A percentile compares a stretch with the other conserved stretches of the same genome.
Conservation (phyloP, 1,140 invertebrate species). For the Metaphire vulgaris region DNA sequence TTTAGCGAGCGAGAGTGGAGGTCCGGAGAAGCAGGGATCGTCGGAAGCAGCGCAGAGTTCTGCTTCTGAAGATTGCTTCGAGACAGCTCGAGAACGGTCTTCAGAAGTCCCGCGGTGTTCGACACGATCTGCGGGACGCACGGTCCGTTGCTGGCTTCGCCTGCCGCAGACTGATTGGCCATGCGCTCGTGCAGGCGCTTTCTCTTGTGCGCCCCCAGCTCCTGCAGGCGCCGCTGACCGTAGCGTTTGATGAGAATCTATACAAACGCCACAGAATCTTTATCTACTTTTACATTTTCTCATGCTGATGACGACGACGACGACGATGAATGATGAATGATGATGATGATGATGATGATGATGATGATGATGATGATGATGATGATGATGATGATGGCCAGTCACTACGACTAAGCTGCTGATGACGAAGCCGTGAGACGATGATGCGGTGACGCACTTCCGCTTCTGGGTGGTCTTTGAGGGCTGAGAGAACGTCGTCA, state of each 20-base stretch:
- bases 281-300: too few species aligned
- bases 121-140: not conserved
- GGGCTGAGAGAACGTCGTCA: conserved; percentile 84
- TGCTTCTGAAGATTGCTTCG: not conserved
- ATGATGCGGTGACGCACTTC: conserved; percentile 59
- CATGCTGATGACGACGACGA: too few species aligned
- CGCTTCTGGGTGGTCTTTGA: conserved; percentile 94
- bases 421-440: not conserved
- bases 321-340: too few species aligned
- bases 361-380: conserved; percentile 3
- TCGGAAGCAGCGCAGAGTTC: not conserved
- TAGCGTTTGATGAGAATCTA: conserved; percentile 17
- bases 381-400: not conserved
- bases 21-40: not conserved
- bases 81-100: not conserved
- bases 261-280: not conserved
- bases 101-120: not conserved
- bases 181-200: not conserved
- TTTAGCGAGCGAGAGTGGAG: not conserved
- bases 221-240: conserved; percentile 16
- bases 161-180: not conserved
- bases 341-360: conserved; percentile 2
- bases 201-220: conserved; percentile 10
- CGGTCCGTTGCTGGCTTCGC: not conserved
- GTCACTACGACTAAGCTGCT: too few species aligned